Base-by-base conservation (phyloP, 2,888 invertebrate genomes). In the Plemyria rubiginata region DNA sequence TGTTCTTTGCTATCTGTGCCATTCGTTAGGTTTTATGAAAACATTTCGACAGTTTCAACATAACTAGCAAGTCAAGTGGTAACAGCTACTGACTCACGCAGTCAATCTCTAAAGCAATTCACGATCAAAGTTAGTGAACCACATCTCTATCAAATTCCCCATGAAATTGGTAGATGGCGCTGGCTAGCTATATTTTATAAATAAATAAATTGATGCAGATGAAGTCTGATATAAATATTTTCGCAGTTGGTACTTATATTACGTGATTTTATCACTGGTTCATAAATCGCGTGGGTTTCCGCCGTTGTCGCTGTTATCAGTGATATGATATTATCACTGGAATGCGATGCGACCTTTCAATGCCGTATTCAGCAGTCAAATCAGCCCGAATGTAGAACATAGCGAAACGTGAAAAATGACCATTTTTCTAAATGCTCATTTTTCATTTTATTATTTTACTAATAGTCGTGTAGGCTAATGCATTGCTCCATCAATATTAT, bases 341-440 rank as follows among this genome's bases (percentile, higher is more conserved):
- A 80, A 82, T 81, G 11, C 32, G 5, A 32, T 32, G 77, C 70
- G 74, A 76, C 76, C 75, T 77, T 78, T 71, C 66, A 74, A 68
- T 76, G 68, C 60, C 69, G 46, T 12, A 50, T 2, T 32, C 36
- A 57, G 32, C 13, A 45, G 2, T 36, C 6, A 9, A 32, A 52
- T 43, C 43, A 15, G 6, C 8, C 16, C 28, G 45, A 28, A 48
- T 28, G 12, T 48, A 28, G 28, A 48, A 28, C 48, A 28, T 16
- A 16, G 9, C 11, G 8, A 16, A 16, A 45, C 9, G 16, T 15
- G 16, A 16, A 11, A 45, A 16, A 16, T 0, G 16, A n/a, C n/a
- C n/a, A n/a, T n/a, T n/a, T n/a, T n/a, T n/a, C n/a, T n/a, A n/a
- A n/a, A n/a, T n/a, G 8, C 13, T 13, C 13, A 13, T 7, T 15